phyloP scores from a whole-genome alignment of 2,888 invertebrate species.

The Dendrolimus houi region DNA sequence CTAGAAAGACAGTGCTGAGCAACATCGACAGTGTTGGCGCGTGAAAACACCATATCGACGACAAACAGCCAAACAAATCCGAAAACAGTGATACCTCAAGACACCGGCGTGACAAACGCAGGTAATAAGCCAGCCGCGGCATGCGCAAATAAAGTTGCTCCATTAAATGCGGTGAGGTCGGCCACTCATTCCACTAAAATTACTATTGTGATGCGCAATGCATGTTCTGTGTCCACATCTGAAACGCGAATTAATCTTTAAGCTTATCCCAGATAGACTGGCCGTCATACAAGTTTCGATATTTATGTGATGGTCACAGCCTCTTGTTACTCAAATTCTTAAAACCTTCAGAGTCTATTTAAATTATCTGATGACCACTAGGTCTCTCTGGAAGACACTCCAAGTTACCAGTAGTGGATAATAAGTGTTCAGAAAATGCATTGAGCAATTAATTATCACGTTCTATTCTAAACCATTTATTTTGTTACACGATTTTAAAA shows the following conservation, averaged over 20 bases:
- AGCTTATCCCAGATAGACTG: constrained; percentile 21
- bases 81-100: constrained; percentile 65
- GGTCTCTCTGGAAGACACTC: too few relatives aligned
- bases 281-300: too few relatives aligned
- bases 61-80: constrained; percentile 62
- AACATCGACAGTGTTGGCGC: constrained; percentile 61
- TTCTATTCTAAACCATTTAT: constrained; percentile 30
- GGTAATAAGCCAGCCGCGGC: constrained; percentile 69
- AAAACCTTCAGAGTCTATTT: too few relatives aligned
- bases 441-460: constrained; percentile 41
- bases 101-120: constrained; percentile 63
- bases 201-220: constrained; percentile 61
- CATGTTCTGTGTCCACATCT: constrained; percentile 59
- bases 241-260: constrained; percentile 20
- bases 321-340: too few relatives aligned
- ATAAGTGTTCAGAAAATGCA: constrained; percentile 47
- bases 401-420: constrained; percentile 2
- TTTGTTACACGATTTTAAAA: constrained; percentile 22
- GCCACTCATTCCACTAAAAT: constrained; percentile 75
- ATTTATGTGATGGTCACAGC: too few relatives aligned
- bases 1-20: constrained; percentile 43
- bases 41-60: constrained; percentile 57
- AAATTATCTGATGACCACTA: too few relatives aligned
- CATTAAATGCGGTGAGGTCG: constrained; percentile 74
- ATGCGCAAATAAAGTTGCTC: constrained; percentile 74